Base-by-base conservation (phyloP, 1,140 invertebrate species). In the Pseudobourletiella spinata region DNA sequence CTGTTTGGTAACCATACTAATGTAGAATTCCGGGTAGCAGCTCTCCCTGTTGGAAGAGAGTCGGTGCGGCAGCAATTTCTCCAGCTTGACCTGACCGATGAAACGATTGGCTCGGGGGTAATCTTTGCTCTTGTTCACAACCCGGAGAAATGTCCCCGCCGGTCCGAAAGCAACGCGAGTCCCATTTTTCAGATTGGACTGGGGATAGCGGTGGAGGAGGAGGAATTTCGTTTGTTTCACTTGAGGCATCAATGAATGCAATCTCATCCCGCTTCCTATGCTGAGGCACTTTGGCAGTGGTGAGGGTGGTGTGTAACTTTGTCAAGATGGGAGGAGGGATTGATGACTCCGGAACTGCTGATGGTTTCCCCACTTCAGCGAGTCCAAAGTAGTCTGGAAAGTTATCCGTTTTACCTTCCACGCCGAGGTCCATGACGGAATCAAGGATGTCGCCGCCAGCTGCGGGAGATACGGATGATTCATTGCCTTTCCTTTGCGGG, bases 111-210 rank as follows among this genome's bases (percentile, higher is more conserved):
- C 25, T 54, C 28, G 26, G 22, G 50, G 50, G 25, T 54, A 54
- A 15, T 54, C 50, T 30, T 26, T 28, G 25, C 50, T 28, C 22
- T 59, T 58, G 39, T 39, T 57, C 24, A 64, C 22, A 8, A 60
- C 44, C 2, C 39, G 32, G n/a, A 56, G 8, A 56, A 60, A 64
- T 2, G 24, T 26, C 8, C 58, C 58, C n/a, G n/a, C 26, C 2
- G 57, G 51, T 28, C 58, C 57, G 50, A 64, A 60, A 25, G 35
- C 18, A 2, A 64, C 51, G 24, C 57, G 20, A 20, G 58, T 20
- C 25, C 42, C 22, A 26, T 28, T 25, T 26, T 28, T 28, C 22
- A 6, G 30, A 30, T 54, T 54, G 8, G 50, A 54, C 24, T 54
- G 25, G 6, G 50, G 50, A 30, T 6, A 54, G 6, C 20, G 6